Evolutionary conservation across 2,888 invertebrate genomes (phyloP).

Genomic region (Eupithecia centaureata): DNA sequence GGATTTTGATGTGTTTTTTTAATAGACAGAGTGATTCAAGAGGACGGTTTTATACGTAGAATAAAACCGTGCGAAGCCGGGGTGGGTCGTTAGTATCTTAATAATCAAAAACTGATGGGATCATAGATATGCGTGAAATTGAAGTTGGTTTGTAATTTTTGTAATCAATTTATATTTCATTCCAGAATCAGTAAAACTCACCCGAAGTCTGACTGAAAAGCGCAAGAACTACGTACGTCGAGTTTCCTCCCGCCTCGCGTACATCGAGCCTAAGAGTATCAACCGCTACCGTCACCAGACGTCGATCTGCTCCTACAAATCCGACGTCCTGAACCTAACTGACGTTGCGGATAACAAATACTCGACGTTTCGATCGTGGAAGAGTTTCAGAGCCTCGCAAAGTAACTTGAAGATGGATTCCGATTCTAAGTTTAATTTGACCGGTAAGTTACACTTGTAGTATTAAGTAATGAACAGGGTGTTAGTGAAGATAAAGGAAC

Average conservation of each 20-base stretch:
- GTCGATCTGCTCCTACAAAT: conserved; percentile 71
- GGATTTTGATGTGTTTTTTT: no score
- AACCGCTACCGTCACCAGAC: conserved; percentile 70
- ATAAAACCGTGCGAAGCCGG: no score
- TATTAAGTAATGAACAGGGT: neutral
- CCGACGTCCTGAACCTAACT: conserved; percentile 49
- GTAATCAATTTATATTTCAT: no score
- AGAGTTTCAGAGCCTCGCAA: conserved; percentile 74
- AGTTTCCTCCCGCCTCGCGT: conserved; percentile 84
- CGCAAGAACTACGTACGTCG: conserved; percentile 87
- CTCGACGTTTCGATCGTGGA: conserved; percentile 77
- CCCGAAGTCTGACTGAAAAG: conserved; percentile 84
- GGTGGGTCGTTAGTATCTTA: no score
- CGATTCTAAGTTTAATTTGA: conserved; percentile 67
- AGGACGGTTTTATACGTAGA: no score
- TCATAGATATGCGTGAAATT: no score
- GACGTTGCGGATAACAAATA: conserved; percentile 57
- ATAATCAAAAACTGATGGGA: no score
- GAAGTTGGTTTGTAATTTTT: no score
- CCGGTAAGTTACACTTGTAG: conserved; percentile 43
- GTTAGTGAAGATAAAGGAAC: neutral
- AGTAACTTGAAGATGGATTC: conserved; percentile 67
- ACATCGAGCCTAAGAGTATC: conserved; percentile 65
- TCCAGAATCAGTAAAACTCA: conserved; percentile 80
- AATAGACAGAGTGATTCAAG: no score